Evolutionary conservation across 2,888 invertebrate species (phyloP).

Genomic region (Microctonus aethiopoides): DNA sequence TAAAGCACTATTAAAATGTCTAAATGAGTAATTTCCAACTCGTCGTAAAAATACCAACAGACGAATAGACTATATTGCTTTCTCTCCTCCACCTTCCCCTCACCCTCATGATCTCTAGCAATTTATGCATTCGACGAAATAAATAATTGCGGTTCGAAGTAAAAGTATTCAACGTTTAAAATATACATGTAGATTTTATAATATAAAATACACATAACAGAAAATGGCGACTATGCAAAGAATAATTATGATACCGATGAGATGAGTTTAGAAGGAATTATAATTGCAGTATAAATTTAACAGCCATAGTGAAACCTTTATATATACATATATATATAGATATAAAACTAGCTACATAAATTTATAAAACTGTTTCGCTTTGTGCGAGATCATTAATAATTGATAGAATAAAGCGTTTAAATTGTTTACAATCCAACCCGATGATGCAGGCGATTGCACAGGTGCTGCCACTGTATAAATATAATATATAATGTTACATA

Average conservation of each 20-base stretch:
- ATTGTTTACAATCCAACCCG: constrained; percentile 3
- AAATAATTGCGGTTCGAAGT: constrained; percentile 2
- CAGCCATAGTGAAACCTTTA: background rate
- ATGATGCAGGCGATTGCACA: constrained; percentile 20
- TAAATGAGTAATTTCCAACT: constrained; percentile 13
- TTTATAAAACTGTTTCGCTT: background rate
- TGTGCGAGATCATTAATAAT: constrained; percentile 21
- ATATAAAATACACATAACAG: background rate
- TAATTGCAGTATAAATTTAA: background rate
- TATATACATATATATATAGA: background rate
- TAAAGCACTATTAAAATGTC: constrained; percentile 8
- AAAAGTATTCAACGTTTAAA: background rate
- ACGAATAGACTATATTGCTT: background rate
- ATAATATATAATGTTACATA: constrained; percentile 21
- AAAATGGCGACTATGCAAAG: background rate
- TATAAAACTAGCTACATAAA: background rate
- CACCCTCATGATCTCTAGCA: background rate
- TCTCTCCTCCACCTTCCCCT: background rate
- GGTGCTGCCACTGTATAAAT: constrained; percentile 1
- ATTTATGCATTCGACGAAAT: constrained; percentile 4
- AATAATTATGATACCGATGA: constrained; percentile 9
- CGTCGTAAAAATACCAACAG: constrained; percentile 11
- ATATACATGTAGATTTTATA: background rate
- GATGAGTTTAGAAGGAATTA: constrained; percentile 12
- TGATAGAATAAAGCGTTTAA: constrained; percentile 12